Evolutionary conservation across 1,140 invertebrate genomes (phyloP).

Genomic region (Cardiocondyla obscurior): DNA sequence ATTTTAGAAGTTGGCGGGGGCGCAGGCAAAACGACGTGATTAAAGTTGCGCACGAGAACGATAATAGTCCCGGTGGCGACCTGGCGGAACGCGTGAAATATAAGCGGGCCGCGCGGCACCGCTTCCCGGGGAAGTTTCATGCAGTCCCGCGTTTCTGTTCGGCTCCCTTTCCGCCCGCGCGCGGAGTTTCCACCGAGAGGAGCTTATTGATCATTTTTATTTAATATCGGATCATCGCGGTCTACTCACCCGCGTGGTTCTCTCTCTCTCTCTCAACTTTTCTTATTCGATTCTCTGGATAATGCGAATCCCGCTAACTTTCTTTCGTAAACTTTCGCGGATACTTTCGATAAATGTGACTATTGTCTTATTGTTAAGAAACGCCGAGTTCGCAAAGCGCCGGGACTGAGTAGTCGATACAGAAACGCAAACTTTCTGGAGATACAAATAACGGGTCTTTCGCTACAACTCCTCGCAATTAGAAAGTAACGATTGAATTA

Average conservation of each 20-base stretch:
- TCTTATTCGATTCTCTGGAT: conserved; percentile 24
- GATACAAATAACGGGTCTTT: conserved; percentile 7
- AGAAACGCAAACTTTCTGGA: conserved; percentile 18
- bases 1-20: conserved; percentile 10
- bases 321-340: conserved; percentile 11
- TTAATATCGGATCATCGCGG: conserved; percentile 2
- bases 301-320: conserved; percentile 35
- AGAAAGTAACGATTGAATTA: conserved; percentile 39
- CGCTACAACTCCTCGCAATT: conserved; percentile 6
- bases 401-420: conserved; percentile 6
- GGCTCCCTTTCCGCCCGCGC: no score
- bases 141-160: neutral
- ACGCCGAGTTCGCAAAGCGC: conserved; percentile 17
- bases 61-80: neutral
- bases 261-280: conserved; percentile 12
- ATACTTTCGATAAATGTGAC: conserved; percentile 34
- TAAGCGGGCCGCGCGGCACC: no score
- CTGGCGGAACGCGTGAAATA: neutral
- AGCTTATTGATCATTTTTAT: conserved; percentile 21
- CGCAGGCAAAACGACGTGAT: conserved; percentile 37
- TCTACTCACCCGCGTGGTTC: no score
- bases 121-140: neutral
- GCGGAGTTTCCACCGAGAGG: no score
- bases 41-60: conserved; percentile 24
- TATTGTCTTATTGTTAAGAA: conserved; percentile 44